Percentiles rank a stretch among this genome's conserved stretches.
Conservation (phyloP, 2,888 invertebrate species). For the Gymnoscelis rufifasciata region DNA sequence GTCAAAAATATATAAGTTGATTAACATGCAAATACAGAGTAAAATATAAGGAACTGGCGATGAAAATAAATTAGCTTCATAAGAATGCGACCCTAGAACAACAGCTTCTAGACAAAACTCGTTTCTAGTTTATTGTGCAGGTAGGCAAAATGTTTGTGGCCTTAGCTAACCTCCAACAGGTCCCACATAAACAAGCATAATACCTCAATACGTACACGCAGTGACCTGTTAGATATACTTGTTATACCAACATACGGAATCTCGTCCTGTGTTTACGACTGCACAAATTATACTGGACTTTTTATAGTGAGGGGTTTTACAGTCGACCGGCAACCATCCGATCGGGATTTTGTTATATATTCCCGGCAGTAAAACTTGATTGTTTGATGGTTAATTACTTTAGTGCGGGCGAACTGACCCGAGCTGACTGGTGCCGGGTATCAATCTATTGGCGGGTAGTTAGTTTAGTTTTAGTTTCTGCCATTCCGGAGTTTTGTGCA, state of each 20-base stretch:
- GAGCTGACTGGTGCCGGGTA: slow-evolving; percentile 24
- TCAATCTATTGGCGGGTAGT: not conserved
- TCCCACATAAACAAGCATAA: slow-evolving; percentile 17
- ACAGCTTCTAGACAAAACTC: too few species aligned
- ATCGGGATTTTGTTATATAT: slow-evolving; percentile 51
- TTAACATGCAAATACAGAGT: too few species aligned
- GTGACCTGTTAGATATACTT: slow-evolving; percentile 17
- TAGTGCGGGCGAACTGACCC: slow-evolving; percentile 30
- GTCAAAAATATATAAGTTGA: too few species aligned
- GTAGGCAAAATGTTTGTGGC: not conserved
- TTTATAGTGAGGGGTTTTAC: slow-evolving; percentile 31
- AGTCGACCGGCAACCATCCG: slow-evolving; percentile 33
- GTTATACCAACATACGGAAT: slow-evolving; percentile 25
- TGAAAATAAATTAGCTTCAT: too few species aligned
- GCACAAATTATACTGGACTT: slow-evolving; percentile 31
- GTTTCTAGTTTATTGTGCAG: too few species aligned
- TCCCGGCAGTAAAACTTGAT: slow-evolving; percentile 66
- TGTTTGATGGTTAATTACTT: slow-evolving; percentile 60
- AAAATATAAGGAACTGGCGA: too few species aligned
- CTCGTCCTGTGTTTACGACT: slow-evolving; percentile 28
- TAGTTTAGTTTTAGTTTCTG: too few species aligned
- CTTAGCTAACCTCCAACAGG: not conserved
- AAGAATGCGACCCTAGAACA: too few species aligned
- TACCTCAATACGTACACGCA: slow-evolving; percentile 9
- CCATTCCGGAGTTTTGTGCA: too few species aligned